Percentiles rank a stretch among this genome's conserved stretches.
These are phyloP conservation scores for Tenthredo mesomela DNA, from an alignment of 2,888 invertebrate species.

Conservation along the genomic window DNA sequence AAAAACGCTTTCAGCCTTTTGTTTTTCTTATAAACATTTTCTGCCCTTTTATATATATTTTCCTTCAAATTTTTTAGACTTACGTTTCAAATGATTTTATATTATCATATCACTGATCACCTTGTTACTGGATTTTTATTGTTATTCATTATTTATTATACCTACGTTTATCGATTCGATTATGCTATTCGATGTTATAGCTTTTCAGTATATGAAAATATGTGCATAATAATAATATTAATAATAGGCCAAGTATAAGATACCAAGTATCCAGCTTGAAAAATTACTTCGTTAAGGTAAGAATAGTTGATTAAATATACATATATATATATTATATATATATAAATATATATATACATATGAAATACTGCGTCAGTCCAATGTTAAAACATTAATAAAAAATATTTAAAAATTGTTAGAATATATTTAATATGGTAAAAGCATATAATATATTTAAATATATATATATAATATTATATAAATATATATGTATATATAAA, in stretches of 20 bases:
- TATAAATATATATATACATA: not conserved
- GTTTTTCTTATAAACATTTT: not conserved
- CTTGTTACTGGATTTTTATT: not conserved
- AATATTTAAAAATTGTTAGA: slow-evolving; percentile 38
- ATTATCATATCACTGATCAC: not conserved
- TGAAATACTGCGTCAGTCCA: slow-evolving; percentile 22
- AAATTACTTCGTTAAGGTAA: slow-evolving; percentile 38
- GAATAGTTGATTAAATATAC: not conserved
- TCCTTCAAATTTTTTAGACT: not conserved
- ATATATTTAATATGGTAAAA: slow-evolving; percentile 14
- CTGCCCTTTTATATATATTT: not conserved
- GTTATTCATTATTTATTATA: not conserved
- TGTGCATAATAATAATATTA: slow-evolving; percentile 19
- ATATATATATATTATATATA: not conserved
- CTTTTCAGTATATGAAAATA: slow-evolving; percentile 31
- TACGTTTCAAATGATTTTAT: not conserved
- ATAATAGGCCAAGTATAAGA: slow-evolving; percentile 24
- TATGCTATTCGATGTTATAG: slow-evolving; percentile 14
- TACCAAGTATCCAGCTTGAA: slow-evolving; percentile 50
- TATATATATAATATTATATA: slow-evolving; percentile 4
- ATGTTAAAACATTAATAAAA: slow-evolving; percentile 3
- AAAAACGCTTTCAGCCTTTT: not conserved
- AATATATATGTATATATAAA: slow-evolving; percentile 14
- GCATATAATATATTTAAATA: slow-evolving; percentile 12
- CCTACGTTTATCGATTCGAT: not conserved